Evolutionary conservation across 2,113 vertebrate species (phyloP), one percentile per base, ranked within the genome.

Genomic region (Ptilonorhynchus violaceus): DNA sequence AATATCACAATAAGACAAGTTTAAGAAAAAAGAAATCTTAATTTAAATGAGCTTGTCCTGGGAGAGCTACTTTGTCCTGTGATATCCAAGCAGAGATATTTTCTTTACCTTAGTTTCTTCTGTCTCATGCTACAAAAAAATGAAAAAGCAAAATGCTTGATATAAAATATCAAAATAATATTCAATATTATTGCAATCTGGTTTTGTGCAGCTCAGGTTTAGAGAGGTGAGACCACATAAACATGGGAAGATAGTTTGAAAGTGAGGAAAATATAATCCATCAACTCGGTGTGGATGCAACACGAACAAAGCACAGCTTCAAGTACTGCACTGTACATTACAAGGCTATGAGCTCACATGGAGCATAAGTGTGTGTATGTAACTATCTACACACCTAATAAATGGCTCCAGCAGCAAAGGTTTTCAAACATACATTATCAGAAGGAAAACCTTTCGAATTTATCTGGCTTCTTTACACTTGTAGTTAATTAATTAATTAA

Each of bases 321-420:
- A 58, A 37, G 39, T 25, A 37, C 35, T 53, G 16, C 37, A 10
- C 27, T 46, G 11, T 63, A 33, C 5, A 1, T 39, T 75, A 12
- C 23, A 82, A 72, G 15, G 8, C 41, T 88, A 22, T 56, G 37
- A 92, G 22, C 7, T 89, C 76, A 84, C n/a, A 3, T 7, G n/a
- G 20, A 62, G 30, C 1, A 0, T 9, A 42, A 72, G 7, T 3
- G 0, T 21, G 23, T 77, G 22, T 58, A 4, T 49, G 2, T 8
- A 75, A 56, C 24, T 81, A 41, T 37, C 28, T 62, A 64, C 13
- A 82, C 35, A 64, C 25, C 56, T 79, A 83, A 75, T 42, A 87
- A 83, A 66, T 2, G 1, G 6, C 31, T 84, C 33, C 31, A 59
- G 15, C 25, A 79, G 14, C 13, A 85, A 52, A 49, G 8, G 15